Conservation (phyloP, 2,888 invertebrate genomes). For the Ethmia dodecea region DNA sequence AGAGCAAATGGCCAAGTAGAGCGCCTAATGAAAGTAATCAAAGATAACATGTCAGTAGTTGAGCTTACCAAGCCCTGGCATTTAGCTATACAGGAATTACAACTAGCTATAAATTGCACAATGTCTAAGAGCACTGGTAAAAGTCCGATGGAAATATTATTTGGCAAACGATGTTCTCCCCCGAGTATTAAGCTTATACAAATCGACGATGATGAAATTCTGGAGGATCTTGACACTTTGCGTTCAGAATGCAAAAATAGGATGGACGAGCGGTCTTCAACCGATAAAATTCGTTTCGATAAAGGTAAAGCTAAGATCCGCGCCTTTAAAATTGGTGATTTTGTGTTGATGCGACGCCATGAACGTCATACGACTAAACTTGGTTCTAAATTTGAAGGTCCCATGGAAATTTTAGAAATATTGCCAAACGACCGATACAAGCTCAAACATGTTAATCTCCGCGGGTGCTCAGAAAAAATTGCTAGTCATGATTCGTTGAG, state of each 20-base stretch:
- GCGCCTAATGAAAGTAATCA: not conserved
- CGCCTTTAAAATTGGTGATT: slow-evolving; percentile 14
- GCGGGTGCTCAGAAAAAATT: no score
- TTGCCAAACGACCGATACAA: no score
- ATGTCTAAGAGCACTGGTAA: slow-evolving; percentile 12
- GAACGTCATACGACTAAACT: no score
- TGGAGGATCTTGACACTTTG: slow-evolving; percentile 1
- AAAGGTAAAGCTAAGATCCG: slow-evolving; percentile 12
- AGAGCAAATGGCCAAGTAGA: not conserved
- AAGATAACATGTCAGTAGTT: not conserved
- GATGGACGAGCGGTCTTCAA: slow-evolving; percentile 17
- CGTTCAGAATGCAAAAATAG: slow-evolving; percentile 7
- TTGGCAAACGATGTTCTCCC: slow-evolving; percentile 9
- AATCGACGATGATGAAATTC: not conserved
- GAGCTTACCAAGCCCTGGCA: no score
- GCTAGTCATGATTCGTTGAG: no score
- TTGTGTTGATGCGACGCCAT: no score
- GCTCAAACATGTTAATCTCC: no score
- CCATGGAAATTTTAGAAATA: no score
- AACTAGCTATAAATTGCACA: slow-evolving; percentile 17
- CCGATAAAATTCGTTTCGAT: slow-evolving; percentile 15
- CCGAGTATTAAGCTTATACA: not conserved
- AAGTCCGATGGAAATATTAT: slow-evolving; percentile 16
- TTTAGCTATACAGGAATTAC: slow-evolving; percentile 10
- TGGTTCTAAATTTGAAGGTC: no score